Base-by-base conservation (phyloP, 2,888 invertebrate genomes). In the Cantharis rustica region DNA sequence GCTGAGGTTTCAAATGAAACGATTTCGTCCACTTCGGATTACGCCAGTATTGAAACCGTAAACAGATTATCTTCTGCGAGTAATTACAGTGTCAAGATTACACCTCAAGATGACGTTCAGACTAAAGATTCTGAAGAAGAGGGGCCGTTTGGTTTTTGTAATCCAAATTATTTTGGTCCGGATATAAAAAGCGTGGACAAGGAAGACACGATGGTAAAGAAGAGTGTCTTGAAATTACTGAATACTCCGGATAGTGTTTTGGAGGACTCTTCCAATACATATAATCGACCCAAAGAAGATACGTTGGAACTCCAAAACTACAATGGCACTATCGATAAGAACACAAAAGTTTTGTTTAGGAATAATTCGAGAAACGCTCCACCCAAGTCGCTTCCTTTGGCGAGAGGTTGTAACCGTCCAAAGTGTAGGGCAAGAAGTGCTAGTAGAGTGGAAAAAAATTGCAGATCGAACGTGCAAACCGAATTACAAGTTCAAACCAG, bases 161-260 rank as follows among this genome's bases (percentile, higher is more conserved):
- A 94, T 86, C 94, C 94, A 4, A 94, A 95, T 86, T 94, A 95
- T 84, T 87, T 94, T 80, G 93, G 93, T 0, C 91, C 93, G 7
- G 93, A 93, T 81, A 90, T 92, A 64, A 88, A 89, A 79, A 85
- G 86, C 1, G 79, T 85, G 27, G 80, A 86, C 16, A 79, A 77
- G 7, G 82, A 83, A 10, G 81, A 81, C 66, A 77, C 72, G 15
- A 63, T 17, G 2, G 64, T 76, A 61, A 81, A 84, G 23, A 83
- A 82, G 9, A 80, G 82, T 17, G 79, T 83, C 17, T 90, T 90
- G 0, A 89, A 90, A 80, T 84, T 90, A 75, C 84, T 91, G 66
- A 91, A 90, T 82, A 93, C 93, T 69, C 93, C 93, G 0, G 93
- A 93, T 83, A 93, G 92, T 73, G 73, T 77, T 13, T 64, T 77